Evolutionary conservation across 2,888 invertebrate species (phyloP), one percentile per base, ranked within the genome.

Genomic region (Stenichneumon culpator): DNA sequence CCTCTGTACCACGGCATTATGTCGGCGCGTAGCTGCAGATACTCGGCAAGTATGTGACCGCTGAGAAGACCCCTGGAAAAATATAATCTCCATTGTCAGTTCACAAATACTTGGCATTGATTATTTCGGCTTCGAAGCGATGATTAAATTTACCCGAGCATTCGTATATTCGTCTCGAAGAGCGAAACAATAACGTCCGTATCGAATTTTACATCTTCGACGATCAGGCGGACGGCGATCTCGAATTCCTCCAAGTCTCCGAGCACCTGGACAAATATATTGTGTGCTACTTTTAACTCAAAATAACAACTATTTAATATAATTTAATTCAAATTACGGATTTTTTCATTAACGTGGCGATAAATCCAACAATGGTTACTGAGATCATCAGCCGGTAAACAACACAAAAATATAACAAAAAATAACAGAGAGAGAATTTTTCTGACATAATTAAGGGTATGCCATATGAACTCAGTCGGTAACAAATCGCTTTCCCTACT

Each of bases 151-250:
- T 94, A 98, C 97, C 99, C 99, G n/a, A 99, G 95, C 95, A 99
- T 97, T 89, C 99, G 95, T 90, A 99, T 99, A 94, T 99, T 99
- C 9, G 99, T 99, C 94, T 99, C 99, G 94, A 99, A 99, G 4
- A 99, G 98, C 0, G 99, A 99, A 9, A 99, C 99, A 77, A 98
- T 96, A 84, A 99, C 96, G 94, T 99, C 99, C 88, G 96, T 97
- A 93, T 99, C 98, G 94, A 99, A 99, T 78, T 96, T 96, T 7
- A 99, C 98, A 93, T 98, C 97, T 82, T 95, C 95, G 86, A 99
- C 97, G 60, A 99, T 97, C 86, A 98, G 95, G 94, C 97, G 97
- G 4, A 99, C 97, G 32, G 98, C 98, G 89, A 96, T 96, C 93
- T 98, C 99, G 95, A 99, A 99, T 95, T 99, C 99, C 72, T 97